phyloP scores from a whole-genome alignment of 1,140 invertebrate species.

The Scaptodrosophila lebanonensis region DNA sequence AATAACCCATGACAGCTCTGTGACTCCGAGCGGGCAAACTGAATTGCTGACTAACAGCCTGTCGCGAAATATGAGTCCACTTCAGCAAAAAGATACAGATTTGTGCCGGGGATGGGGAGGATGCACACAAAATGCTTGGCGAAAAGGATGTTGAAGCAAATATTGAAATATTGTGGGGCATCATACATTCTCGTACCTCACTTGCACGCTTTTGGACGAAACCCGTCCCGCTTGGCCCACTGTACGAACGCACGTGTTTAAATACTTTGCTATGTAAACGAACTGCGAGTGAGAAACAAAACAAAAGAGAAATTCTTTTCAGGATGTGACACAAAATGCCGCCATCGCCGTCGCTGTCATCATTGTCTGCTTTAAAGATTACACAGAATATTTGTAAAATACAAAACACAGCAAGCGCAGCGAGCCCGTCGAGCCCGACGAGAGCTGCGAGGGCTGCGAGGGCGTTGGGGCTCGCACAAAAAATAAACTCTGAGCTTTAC shows the following conservation, averaged over 20 bases:
- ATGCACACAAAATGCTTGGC: neutral
- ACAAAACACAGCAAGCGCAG: slow-evolving; percentile 63
- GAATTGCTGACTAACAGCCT: slow-evolving; percentile 75
- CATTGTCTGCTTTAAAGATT: slow-evolving; percentile 76
- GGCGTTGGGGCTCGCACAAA: slow-evolving; percentile 15
- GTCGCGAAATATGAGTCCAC: slow-evolving; percentile 76
- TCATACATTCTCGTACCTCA: neutral
- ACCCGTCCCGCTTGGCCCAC: slow-evolving; percentile 25
- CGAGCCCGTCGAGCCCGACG: neutral
- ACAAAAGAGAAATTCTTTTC: slow-evolving; percentile 49
- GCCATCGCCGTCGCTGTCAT: slow-evolving; percentile 71
- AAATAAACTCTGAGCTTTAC: slow-evolving; percentile 72
- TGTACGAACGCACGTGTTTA: slow-evolving; percentile 70
- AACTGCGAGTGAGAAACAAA: slow-evolving; percentile 10
- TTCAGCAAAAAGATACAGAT: slow-evolving; percentile 59
- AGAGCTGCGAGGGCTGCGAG: neutral
- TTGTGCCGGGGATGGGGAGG: slow-evolving; percentile 24
- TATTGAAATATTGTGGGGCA: no score
- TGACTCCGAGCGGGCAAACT: slow-evolving; percentile 61
- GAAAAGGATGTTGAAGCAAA: slow-evolving; percentile 20
- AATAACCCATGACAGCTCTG: no score
- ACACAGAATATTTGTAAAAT: slow-evolving; percentile 76
- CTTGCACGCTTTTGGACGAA: neutral
- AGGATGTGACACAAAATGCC: slow-evolving; percentile 75
- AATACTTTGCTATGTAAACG: slow-evolving; percentile 51